A percentile compares a stretch with the other conserved stretches of the same genome.
Conservation (phyloP, 2,888 invertebrate species). For the Phyllotreta cruciferae region DNA sequence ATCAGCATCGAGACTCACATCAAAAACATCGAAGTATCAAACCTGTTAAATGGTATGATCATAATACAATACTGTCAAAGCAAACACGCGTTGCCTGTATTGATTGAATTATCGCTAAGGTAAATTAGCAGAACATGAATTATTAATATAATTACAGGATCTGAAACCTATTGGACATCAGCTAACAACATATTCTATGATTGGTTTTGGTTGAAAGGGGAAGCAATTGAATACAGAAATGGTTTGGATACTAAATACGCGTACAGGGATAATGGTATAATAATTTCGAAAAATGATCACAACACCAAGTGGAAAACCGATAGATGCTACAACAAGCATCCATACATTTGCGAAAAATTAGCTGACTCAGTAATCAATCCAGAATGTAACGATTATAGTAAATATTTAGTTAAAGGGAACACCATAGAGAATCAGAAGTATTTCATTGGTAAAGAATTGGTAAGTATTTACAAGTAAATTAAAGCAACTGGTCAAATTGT, state of each 20-base stretch:
- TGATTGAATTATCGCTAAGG: too few relatives aligned
- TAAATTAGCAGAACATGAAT: not conserved
- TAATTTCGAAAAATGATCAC: not conserved
- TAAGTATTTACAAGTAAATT: constrained; percentile 2
- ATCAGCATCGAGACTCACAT: constrained; percentile 7
- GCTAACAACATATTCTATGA: constrained; percentile 14
- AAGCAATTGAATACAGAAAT: not conserved
- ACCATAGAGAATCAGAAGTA: not conserved
- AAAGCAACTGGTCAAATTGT: not conserved
- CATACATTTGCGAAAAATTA: constrained; percentile 25
- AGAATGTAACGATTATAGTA: constrained; percentile 11
- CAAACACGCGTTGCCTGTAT: not conserved
- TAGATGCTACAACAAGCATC: not conserved
- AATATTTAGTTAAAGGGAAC: constrained; percentile 3
- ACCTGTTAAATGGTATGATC: not conserved
- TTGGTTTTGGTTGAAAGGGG: constrained; percentile 27
- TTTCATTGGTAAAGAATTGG: constrained; percentile 6
- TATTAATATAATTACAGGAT: constrained; percentile 16
- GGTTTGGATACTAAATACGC: not conserved
- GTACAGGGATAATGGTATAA: constrained; percentile 16
- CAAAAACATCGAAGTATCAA: constrained; percentile 5
- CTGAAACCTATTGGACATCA: constrained; percentile 27
- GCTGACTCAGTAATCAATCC: not conserved
- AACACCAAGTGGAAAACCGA: constrained; percentile 15
- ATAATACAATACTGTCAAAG: too few relatives aligned